Evolutionary conservation across 2,888 invertebrate species (phyloP), one percentile per base, ranked within the genome.

Genomic region (Portevinia maculata): DNA sequence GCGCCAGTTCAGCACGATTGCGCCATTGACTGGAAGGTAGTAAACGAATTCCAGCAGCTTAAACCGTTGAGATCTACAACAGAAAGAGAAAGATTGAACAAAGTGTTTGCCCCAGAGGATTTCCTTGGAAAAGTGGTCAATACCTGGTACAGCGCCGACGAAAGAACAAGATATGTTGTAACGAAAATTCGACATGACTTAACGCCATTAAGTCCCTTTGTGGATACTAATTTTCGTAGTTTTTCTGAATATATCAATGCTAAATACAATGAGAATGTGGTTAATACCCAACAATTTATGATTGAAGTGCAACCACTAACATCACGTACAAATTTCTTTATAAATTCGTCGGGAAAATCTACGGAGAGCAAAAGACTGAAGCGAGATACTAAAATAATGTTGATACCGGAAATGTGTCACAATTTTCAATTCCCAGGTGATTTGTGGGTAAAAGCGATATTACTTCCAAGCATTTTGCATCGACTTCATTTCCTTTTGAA

Each of bases 391-490:
- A 89, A 76, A 0, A 94, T 96, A 85, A 92, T 95, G 71, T 92
- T 99, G 48, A 93, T 99, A 9, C 98, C 99, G 0, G 99, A 99
- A 90, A 92, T 98, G 84, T 96, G 97, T 88, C 93, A 94, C 24
- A 93, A 93, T 87, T 94, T 94, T 84, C 91, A 92, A 0, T 96
- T 93, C 88, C 95, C 96, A 0, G 93, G 94, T 15, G 91, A 94
- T 9, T 91, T 98, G 76, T 98, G 98, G 96, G 92, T 96, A 19
- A 97, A 98, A 90, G 95, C 96, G 0, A 93, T 94, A 1, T 93
- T 96, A 64, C 88, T 99, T 70, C 99, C 99, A 0, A 95, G 96
- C 17, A 93, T 98, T 71, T 88, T 99, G 30, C 96, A 97, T 88
- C 93, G 99, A 88, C 28, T 90, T 0, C 79, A 88, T 28, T 90